Evolutionary conservation across 2,888 invertebrate genomes (phyloP).

Genomic region (Falcaria lacertinaria): DNA sequence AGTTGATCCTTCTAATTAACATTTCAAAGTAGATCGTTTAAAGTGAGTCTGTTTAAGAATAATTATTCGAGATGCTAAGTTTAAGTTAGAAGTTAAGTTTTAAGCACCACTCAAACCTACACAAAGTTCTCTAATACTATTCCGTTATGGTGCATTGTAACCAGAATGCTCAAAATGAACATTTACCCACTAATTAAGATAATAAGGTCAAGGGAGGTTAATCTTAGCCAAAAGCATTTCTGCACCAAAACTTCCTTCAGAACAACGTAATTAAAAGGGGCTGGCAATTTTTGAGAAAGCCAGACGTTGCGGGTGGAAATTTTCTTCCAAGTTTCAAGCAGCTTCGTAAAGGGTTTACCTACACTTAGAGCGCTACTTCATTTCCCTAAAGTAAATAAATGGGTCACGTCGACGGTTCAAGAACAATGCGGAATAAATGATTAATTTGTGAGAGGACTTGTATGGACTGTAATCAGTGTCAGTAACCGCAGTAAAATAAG

Average conservation of each 20-base stretch:
- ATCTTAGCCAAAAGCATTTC: background rate
- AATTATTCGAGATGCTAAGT: no score
- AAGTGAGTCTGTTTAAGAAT: no score
- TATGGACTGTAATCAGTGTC: no score
- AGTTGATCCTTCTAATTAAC: no score
- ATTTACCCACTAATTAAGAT: conserved; percentile 1
- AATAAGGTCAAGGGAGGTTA: background rate
- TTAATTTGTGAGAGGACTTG: no score
- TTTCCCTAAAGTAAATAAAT: conserved; percentile 9
- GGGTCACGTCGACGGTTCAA: background rate
- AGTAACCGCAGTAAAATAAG: no score
- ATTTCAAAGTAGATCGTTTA: no score
- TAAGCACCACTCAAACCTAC: background rate
- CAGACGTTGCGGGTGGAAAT: conserved; percentile 5
- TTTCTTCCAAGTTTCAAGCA: conserved; percentile 9
- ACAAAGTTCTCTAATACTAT: background rate
- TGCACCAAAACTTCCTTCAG: background rate
- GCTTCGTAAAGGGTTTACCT: conserved; percentile 10
- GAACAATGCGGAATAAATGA: background rate
- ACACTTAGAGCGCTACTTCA: conserved; percentile 4
- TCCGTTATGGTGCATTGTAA: background rate
- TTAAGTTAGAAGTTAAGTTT: no score
- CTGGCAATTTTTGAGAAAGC: conserved; percentile 3
- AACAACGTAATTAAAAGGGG: conserved; percentile 4
- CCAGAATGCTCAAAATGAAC: conserved; percentile 1